Conservation (phyloP, 2,888 invertebrate species). For the Coelopa pilipes region DNA sequence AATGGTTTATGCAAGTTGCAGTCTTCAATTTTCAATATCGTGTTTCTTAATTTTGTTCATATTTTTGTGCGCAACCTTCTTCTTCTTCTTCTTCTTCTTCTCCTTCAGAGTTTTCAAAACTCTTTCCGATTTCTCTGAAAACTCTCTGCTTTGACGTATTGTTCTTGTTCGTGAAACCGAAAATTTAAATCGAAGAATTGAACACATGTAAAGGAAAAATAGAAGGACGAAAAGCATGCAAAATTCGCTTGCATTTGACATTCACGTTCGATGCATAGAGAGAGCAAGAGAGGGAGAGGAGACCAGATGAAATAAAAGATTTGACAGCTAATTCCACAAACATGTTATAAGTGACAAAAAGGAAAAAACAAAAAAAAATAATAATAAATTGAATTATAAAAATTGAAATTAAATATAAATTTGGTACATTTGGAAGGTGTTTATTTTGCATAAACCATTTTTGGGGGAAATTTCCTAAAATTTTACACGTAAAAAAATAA, state of each 20-base stretch:
- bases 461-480: conserved; percentile 24
- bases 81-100: no score
- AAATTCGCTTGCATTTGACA: conserved; percentile 16
- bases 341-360: no score
- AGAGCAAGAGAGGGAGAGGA: conserved; percentile 16
- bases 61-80: conserved; percentile 53
- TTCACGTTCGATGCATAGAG: conserved; percentile 18
- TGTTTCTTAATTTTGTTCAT: conserved; percentile 38
- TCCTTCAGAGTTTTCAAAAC: no score
- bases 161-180: no score
- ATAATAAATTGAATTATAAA: no score
- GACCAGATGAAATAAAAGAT: conserved; percentile 32
- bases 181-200: conserved; percentile 14
- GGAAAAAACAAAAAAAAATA: no score
- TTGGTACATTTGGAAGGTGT: conserved; percentile 1
- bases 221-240: background rate
- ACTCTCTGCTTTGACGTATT: background rate
- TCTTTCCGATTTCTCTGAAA: background rate
- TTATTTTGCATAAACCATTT: conserved; percentile 46
- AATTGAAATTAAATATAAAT: no score
- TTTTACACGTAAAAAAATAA: background rate
- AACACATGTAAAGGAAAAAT: conserved; percentile 17
- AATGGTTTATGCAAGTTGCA: conserved; percentile 67
- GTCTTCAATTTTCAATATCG: conserved; percentile 39
- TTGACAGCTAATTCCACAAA: conserved; percentile 8